Evolutionary conservation across 2,888 invertebrate species (phyloP), one percentile per base, ranked within the genome.

Genomic region (Perizoma flavofasciatum): DNA sequence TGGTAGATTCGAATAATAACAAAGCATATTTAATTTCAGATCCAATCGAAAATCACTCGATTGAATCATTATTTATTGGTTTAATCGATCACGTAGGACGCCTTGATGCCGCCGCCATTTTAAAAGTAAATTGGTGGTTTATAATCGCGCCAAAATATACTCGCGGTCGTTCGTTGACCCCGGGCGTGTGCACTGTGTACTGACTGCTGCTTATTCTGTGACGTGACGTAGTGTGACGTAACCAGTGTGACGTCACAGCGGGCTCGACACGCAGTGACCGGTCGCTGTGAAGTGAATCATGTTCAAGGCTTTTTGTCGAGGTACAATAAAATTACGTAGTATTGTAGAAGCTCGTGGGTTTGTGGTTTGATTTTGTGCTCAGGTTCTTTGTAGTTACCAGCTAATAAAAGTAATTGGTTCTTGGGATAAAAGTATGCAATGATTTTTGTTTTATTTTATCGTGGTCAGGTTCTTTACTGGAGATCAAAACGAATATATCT

Each of bases 151-250:
- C 86, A 88, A 89, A 89, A 87, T 86, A 85, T 83, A 83, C 79
- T 82, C 81, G 82, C 87, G 89, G 89, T 84, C 89, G 90, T 89
- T 89, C 89, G 86, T 88, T 86, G 85, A 89, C 83, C 79, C 68
- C 70, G 55, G 73, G 77, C 82, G 80, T 79, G 81, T 74, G 78
- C 81, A 73, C 73, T 66, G 73, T 59, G 49, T 49, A 57, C 41
- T 49, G n/a, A 45, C 55, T 62, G 45, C n/a, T 49, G 48, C 4
- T 8, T 58, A 52, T 8, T 45, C 60, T 58, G 64, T 55, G 52
- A 43, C 56, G 73, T 81, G 81, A 85, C 86, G 86, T 85, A 79
- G 78, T 75, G 49, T 85, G 85, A 85, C 85, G 85, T 84, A 75
- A 75, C 64, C 65, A 63, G 61, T 55, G 78, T 83, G 81, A 86